Base-by-base conservation (phyloP, 2,113 vertebrate genomes). In the Nanorana parkeri region DNA sequence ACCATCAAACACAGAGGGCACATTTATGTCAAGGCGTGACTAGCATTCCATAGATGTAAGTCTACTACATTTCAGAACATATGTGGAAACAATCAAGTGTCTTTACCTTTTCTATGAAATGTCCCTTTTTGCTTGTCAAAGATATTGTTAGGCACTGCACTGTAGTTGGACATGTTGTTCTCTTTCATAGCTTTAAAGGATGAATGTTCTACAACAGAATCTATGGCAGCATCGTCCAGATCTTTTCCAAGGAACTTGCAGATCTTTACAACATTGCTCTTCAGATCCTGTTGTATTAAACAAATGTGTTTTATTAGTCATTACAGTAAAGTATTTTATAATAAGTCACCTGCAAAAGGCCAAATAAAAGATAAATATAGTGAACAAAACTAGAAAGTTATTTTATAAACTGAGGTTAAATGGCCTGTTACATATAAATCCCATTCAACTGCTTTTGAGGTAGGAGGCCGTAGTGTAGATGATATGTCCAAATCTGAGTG, bases 91-190 rank as follows among this genome's bases (percentile, higher is more conserved):
- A 26, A 13, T 64, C 21, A 32, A 3, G 23, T 61, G 41, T 47
- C 66, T n/a, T 8, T 72, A 92, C 90, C 92, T 88, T 90, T 93
- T 41, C 87, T 90, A 81, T 91, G 85, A 71, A 92, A 91, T 21
- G 36, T 41, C n/a, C 88, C 88, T 13, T 78, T 82, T 0, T 32
- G 28, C 19, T 81, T 83, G 61, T 69, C 63, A 64, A 90, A 6
- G 1, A 72, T 0, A 0, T 88, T 83, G 10, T 77, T 0, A 0
- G 89, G 87, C 29, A 93, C 7, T 36, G 90, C 86, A 58, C 87
- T 71, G 0, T 93, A 92, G 76, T 88, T 94, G 23, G 90, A 91
- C 81, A 87, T 92, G 0, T 80, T 56, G 72, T 93, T 90, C 5
- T 85, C 85, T 83, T 81, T 86, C 92, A 93, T 93, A 72, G 58